These are phyloP conservation scores for Okamejei kenojei DNA, from an alignment of 2,797 vertebrate genomes.

Conservation along the genomic window DNA sequence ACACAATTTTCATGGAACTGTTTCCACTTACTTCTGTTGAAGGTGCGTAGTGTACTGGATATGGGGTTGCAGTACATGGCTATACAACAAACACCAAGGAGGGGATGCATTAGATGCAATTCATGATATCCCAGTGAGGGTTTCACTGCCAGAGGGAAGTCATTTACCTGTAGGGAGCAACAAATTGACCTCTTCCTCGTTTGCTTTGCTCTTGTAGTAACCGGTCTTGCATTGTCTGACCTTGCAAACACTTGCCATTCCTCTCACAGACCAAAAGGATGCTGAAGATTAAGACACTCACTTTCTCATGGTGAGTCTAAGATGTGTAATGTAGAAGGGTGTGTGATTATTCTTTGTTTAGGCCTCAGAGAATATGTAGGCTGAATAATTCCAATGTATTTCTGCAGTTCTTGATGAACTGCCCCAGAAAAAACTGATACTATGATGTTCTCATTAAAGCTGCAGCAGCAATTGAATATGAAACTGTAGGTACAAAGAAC, in stretches of 20 bases:
- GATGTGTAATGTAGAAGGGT: background rate
- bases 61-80: background rate
- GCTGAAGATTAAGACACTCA: background rate
- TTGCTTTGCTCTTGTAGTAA: background rate
- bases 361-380: background rate
- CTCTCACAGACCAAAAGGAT: background rate
- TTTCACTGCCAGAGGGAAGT: background rate
- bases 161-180: background rate
- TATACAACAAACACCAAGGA: too few species aligned
- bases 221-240: background rate
- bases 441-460: background rate
- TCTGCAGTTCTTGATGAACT: background rate
- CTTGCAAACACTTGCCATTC: background rate
- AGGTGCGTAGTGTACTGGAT: background rate
- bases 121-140: background rate
- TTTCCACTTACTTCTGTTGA: background rate
- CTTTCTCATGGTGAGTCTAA: background rate
- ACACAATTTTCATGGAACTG: background rate
- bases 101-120: background rate
- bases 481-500: background rate
- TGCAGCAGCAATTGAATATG: background rate
- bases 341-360: background rate
- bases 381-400: background rate
- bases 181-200: background rate
- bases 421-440: background rate